Base-by-base conservation (phyloP, 2,113 vertebrate genomes). In the Rhizomys pruinosus region DNA sequence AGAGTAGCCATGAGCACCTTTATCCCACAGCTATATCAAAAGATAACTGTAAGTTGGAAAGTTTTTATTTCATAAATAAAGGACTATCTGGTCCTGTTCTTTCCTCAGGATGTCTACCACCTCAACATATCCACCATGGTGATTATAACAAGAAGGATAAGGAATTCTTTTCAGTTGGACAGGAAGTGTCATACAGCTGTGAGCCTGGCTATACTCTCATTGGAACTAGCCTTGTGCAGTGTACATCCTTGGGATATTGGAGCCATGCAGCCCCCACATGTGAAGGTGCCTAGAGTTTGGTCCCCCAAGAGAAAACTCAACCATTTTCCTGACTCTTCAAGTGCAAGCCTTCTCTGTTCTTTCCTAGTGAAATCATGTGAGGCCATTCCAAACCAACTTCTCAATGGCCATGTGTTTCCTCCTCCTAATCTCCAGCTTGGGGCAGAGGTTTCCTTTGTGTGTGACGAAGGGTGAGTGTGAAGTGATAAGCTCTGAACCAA, bases 31-130 rank as follows among this genome's bases (percentile, higher is more conserved):
- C 27, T n/a, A n/a, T n/a, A 34, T 55, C 19, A 42, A 81, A 74
- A 19, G 27, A 34, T 85, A 59, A 9, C 44, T 85, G 3, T 85
- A 77, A 59, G 32, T 37, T 81, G 20, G 87, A 90, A 34, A 71
- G 16, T 87, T 94, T 64, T 89, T 88, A 74, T 61, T 78, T 86
- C 25, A 89, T 57, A 94, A 93, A 72, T 94, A 91, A 95, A 89
- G 73, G n/a, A 44, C 80, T 37, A 94, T 64, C 42, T 87, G 85
- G 68, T 88, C 73, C 78, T 85, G 52, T 73, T 94, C 59, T 95
- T 84, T 84, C 39, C 88, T 89, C 64, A 97, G 96, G 95, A 68
- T 98, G 97, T 3, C 32, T 64, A 44, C 96, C 97, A 85, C 85
- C 94, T 93, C 85, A 52, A 79, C 59, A 9, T 63, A 74, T 88